Evolutionary conservation across 2,113 vertebrate genomes (phyloP), one percentile per base, ranked within the genome.

Genomic region (Halcyon senegalensis): DNA sequence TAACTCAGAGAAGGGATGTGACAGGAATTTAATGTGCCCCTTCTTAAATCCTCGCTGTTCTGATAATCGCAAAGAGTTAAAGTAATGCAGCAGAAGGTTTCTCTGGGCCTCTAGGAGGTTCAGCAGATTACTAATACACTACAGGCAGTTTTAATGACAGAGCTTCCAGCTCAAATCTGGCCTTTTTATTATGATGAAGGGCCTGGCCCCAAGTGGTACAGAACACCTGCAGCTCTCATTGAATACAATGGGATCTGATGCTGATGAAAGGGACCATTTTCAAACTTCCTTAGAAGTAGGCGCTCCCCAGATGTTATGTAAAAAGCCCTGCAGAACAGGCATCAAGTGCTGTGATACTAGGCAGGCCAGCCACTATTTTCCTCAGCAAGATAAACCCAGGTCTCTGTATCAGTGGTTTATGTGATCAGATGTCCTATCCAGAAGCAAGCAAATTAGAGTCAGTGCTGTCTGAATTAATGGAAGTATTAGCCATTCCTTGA

Each of bases 241-340:
- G 96, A 97, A 94, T 96, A 97, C 96, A 97, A 97, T 96, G 94
- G 96, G 96, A 97, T 97, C 87, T 95, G 94, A 95, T 96, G 92
- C 94, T 95, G 96, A 97, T 96, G 96, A 97, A 96, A 97, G 93
- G 90, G 93, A 95, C 96, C 96, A 80, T 96, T 96, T 97, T 96
- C 93, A 93, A 96, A 96, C 94, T 96, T 96, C 82, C 90, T 96
- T 93, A 96, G 96, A 97, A 97, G 96, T 94, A 96, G 94, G 92
- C 39, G 75, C 92, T 96, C 90, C 96, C 96, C 96, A 96, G 96
- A 96, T 97, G 94, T 95, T 96, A 96, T 95, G 96, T 93, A 97
- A 96, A 96, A 95, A 97, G 87, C 93, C 84, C 94, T 84, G 88
- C 88, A 94, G 96, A 96, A 96, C 94, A 96, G 93, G 94, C 92